Conservation (phyloP, 2,888 invertebrate species). For the Hesperia comma region DNA sequence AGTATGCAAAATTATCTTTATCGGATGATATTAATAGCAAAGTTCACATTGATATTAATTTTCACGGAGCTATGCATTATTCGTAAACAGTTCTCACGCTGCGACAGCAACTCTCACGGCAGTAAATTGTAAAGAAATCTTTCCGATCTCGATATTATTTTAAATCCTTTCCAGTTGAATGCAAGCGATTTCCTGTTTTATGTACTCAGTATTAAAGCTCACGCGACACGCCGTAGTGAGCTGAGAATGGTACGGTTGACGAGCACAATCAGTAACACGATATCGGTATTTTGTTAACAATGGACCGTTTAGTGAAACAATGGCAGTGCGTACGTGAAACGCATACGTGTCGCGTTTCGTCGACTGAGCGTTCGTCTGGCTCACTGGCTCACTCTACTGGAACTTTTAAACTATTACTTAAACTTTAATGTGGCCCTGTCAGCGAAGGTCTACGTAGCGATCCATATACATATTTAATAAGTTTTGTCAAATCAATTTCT, state of each 20-base stretch:
- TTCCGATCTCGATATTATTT: background rate
- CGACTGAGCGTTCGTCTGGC: background rate
- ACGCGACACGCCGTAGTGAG: background rate
- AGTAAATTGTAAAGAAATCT: background rate
- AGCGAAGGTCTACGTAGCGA: background rate
- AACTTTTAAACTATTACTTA: background rate
- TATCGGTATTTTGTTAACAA: constrained; percentile 35
- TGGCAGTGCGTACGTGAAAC: constrained; percentile 13
- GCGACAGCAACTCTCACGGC: background rate
- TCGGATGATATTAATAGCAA: too few species aligned
- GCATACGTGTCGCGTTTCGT: constrained; percentile 25
- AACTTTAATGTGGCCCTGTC: background rate
- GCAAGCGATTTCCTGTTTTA: constrained; percentile 1
- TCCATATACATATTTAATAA: too few species aligned
- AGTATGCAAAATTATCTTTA: too few species aligned
- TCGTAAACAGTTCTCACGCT: constrained; percentile 2
- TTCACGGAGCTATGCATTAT: background rate
- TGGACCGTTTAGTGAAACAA: constrained; percentile 30
- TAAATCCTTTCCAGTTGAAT: background rate
- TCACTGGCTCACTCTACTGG: constrained; percentile 11
- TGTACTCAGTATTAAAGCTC: background rate
- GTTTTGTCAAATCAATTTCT: too few species aligned
- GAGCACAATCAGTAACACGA: constrained; percentile 23
- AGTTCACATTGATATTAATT: too few species aligned
- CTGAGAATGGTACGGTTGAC: background rate